Conservation (phyloP, 2,888 invertebrate genomes). For the Hylaea fasciaria region DNA sequence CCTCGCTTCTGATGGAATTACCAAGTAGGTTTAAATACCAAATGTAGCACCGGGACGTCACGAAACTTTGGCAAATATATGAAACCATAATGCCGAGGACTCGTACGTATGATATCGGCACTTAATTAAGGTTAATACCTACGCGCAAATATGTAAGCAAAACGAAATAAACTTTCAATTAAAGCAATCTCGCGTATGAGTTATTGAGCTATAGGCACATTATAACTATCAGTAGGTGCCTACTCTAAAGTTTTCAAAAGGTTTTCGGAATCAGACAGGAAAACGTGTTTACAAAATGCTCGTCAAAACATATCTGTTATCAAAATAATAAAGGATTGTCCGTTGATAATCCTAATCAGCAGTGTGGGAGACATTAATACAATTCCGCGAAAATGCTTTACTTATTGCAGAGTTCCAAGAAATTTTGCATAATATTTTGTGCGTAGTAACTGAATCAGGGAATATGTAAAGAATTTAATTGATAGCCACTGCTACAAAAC, state of each 20-base stretch:
- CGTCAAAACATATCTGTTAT: conserved; percentile 46
- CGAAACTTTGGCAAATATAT: too few relatives aligned
- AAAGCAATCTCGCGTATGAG: too few relatives aligned
- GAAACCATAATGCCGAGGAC: too few relatives aligned
- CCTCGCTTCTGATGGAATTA: too few relatives aligned
- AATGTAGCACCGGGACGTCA: too few relatives aligned
- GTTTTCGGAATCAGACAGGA: conserved; percentile 17
- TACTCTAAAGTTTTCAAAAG: background rate
- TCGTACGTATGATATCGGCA: too few relatives aligned
- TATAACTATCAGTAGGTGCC: too few relatives aligned
- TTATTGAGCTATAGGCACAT: too few relatives aligned
- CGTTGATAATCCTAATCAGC: conserved; percentile 45
- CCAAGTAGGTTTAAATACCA: too few relatives aligned
- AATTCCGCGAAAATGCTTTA: conserved; percentile 31
- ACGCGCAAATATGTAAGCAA: too few relatives aligned
- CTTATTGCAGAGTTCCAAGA: conserved; percentile 37
- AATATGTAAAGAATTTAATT: conserved; percentile 17
- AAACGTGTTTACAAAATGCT: conserved; percentile 40
- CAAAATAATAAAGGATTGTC: conserved; percentile 45
- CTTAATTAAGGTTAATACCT: too few relatives aligned
- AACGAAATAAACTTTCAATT: too few relatives aligned
- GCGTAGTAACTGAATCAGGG: conserved; percentile 23
- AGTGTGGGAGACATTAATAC: conserved; percentile 30
- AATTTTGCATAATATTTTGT: conserved; percentile 34
- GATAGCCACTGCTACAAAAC: background rate